Evolutionary conservation across 2,113 vertebrate species (phyloP).

Genomic region (Tyrannus savana): DNA sequence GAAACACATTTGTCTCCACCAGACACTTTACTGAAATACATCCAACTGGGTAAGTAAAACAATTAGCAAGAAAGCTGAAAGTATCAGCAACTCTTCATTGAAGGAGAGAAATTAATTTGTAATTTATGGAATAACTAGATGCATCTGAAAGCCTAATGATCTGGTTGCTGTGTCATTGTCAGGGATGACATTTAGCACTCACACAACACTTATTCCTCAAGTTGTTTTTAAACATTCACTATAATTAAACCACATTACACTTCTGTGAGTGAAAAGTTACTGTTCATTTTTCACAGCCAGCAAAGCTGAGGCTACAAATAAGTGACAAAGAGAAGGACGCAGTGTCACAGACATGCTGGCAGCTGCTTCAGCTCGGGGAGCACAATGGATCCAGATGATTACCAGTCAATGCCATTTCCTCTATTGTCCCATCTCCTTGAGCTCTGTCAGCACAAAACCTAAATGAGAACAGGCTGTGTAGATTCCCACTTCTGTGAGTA

Average conservation of each 20-base stretch:
- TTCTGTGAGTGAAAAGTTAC: neutral
- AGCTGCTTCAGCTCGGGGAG: neutral
- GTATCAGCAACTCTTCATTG: neutral
- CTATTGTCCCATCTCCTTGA: neutral
- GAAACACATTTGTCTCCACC: neutral
- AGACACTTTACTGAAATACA: neutral
- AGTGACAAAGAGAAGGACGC: neutral
- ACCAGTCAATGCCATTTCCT: neutral
- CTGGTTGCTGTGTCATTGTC: neutral
- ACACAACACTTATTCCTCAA: neutral
- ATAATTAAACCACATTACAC: constrained; percentile 10
- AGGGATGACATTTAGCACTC: neutral
- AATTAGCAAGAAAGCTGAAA: constrained; percentile 10
- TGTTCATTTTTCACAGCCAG: neutral
- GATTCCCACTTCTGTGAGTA: neutral
- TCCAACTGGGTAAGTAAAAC: neutral
- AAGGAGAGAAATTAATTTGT: neutral
- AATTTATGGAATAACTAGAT: constrained; percentile 22
- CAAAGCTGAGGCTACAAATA: neutral
- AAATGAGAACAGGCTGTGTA: neutral
- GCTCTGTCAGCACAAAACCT: neutral
- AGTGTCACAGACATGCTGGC: neutral
- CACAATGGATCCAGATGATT: neutral
- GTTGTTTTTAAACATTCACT: constrained; percentile 27
- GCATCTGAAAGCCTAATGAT: neutral